phyloP scores from a whole-genome alignment of 2,888 invertebrate genomes.

The Endotricha flammealis region DNA sequence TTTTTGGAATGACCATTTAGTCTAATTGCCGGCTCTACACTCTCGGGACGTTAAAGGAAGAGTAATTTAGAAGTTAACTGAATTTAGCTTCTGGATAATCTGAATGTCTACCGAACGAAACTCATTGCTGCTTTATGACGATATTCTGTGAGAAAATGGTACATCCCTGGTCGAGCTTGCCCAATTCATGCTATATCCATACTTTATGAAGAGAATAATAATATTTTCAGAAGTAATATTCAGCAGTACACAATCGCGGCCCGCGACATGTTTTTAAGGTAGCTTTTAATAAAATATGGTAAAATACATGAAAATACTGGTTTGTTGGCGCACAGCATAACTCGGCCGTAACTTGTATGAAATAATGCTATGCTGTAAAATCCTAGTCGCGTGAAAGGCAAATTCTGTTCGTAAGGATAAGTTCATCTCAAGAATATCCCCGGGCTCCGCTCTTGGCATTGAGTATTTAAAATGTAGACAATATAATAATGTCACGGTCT shows the following conservation, averaged over 20 bases:
- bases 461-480: neutral
- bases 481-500: neutral
- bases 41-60: too few relatives aligned
- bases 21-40: too few relatives aligned
- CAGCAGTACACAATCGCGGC: slow-evolving; percentile 16
- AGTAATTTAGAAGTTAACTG: too few relatives aligned
- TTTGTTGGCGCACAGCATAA: slow-evolving; percentile 19
- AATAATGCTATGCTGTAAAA: slow-evolving; percentile 43
- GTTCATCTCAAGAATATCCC: slow-evolving; percentile 23
- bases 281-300: slow-evolving; percentile 39
- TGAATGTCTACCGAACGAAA: too few relatives aligned
- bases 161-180: too few relatives aligned
- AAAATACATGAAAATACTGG: too few relatives aligned
- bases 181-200: too few relatives aligned
- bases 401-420: slow-evolving; percentile 41
- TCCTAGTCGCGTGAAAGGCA: slow-evolving; percentile 45
- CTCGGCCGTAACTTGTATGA: slow-evolving; percentile 36
- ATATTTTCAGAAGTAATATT: slow-evolving; percentile 36
- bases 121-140: too few relatives aligned
- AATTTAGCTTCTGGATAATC: too few relatives aligned
- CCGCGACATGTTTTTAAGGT: slow-evolving; percentile 32
- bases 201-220: too few relatives aligned
- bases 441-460: slow-evolving; percentile 5
- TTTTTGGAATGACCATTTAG: too few relatives aligned
- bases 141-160: too few relatives aligned